A percentile compares a stretch with the other conserved stretches of the same genome.
Evolutionary conservation across 53 echinoderm and acorn worm genomes (phyloP).

Genomic region (Apostichopus leukothele): DNA sequence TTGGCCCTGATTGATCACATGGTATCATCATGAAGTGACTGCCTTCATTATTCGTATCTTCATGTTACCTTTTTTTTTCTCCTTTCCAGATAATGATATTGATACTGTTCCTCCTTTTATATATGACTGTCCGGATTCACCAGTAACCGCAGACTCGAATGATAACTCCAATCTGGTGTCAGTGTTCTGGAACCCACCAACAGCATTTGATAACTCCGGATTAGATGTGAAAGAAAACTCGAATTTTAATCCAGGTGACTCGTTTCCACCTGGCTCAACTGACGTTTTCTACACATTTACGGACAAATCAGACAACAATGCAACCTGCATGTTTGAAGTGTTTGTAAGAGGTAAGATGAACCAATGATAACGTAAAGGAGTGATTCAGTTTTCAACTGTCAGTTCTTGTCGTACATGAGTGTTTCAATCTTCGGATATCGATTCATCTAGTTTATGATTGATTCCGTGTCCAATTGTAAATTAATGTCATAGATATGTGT

Average conservation of each 20-base stretch:
- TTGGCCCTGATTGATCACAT: no score
- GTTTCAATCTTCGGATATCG: no score
- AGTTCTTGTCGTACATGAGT: no score
- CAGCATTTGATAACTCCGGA: constrained; percentile 20
- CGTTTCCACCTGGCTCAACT: constrained; percentile 1
- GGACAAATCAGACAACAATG: constrained; percentile 19
- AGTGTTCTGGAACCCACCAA: constrained; percentile 14
- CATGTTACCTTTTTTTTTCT: no score
- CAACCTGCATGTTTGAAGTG: constrained; percentile 33
- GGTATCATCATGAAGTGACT: no score
- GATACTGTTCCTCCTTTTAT: constrained; percentile 17
- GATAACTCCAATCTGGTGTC: neutral
- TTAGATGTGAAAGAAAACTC: constrained; percentile 15
- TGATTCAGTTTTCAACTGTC: no score
- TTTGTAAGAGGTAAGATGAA: constrained; percentile 7
- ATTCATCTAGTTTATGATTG: no score
- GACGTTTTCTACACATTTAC: neutral
- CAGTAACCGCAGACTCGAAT: neutral
- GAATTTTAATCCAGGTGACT: neutral
- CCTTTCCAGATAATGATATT: constrained; percentile 10
- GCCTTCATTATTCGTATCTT: neutral
- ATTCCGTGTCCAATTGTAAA: no score
- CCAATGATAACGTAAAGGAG: no score
- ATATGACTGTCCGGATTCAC: constrained; percentile 8
- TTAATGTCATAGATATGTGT: no score